phyloP scores from a whole-genome alignment of 1,140 invertebrate species.

The Conus ventricosus region DNA sequence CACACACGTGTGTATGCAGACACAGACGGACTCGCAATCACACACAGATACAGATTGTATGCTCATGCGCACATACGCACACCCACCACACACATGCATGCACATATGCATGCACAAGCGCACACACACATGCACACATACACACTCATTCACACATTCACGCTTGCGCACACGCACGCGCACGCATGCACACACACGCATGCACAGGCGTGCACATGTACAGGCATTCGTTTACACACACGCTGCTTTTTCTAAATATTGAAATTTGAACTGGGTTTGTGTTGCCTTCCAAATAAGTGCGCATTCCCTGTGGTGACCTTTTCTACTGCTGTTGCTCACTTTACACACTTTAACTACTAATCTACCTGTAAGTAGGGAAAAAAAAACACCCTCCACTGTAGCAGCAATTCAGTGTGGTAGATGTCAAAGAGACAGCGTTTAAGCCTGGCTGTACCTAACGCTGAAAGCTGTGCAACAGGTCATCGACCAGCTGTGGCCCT shows the following conservation, averaged over 20 bases:
- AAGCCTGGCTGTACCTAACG: too few relatives aligned
- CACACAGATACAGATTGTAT: not conserved
- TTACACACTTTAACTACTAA: too few relatives aligned
- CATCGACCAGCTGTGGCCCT: slow-evolving; percentile 91
- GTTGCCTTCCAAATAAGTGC: too few relatives aligned
- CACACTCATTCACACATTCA: not conserved
- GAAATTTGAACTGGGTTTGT: too few relatives aligned
- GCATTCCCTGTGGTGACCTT: too few relatives aligned
- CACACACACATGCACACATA: not conserved
- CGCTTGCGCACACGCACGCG: not conserved
- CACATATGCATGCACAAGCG: not conserved
- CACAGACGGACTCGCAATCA: not conserved
- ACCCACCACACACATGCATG: not conserved
- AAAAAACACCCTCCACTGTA: too few relatives aligned
- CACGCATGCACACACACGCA: not conserved
- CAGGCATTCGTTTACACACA: not conserved
- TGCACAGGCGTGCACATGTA: not conserved
- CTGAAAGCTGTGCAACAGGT: slow-evolving; percentile 79
- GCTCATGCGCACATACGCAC: not conserved
- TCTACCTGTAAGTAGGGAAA: too few relatives aligned
- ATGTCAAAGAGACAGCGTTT: too few relatives aligned
- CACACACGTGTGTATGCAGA: too few relatives aligned
- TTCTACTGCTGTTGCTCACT: too few relatives aligned
- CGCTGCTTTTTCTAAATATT: too few relatives aligned
- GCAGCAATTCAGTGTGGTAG: too few relatives aligned